Evolutionary conservation across 2,888 invertebrate species (phyloP).

Genomic region (Diaphora mendica): DNA sequence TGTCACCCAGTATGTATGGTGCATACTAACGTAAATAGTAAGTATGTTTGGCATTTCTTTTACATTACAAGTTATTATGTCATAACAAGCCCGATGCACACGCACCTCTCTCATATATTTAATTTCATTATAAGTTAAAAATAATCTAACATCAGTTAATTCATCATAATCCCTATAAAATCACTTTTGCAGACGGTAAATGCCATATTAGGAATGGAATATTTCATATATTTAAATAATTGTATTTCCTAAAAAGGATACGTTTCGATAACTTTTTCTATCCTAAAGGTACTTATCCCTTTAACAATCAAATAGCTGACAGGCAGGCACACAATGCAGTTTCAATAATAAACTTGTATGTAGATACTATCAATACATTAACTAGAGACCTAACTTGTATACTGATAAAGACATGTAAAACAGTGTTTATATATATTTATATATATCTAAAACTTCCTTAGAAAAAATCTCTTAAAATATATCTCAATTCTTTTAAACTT

Average conservation of each 20-base stretch:
- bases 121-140: conserved; percentile 73
- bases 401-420: conserved; percentile 81
- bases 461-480: conserved; percentile 86
- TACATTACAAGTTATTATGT: conserved; percentile 59
- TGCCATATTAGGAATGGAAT: conserved; percentile 85
- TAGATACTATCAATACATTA: conserved; percentile 61
- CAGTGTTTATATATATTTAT: conserved; percentile 75
- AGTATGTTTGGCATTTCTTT: conserved; percentile 77
- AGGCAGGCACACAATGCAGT: conserved; percentile 72
- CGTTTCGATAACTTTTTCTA: conserved; percentile 57
- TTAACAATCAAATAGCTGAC: conserved; percentile 66
- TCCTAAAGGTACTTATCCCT: conserved; percentile 63
- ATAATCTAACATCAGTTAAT: conserved; percentile 75
- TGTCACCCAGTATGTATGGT: conserved; percentile 68
- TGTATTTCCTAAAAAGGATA: conserved; percentile 61
- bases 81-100: conserved; percentile 51
- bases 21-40: conserved; percentile 65
- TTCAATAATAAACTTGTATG: conserved; percentile 62
- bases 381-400: conserved; percentile 75
- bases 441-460: conserved; percentile 71
- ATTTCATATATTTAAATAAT: conserved; percentile 68
- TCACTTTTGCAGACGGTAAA: conserved; percentile 85
- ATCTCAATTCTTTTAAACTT: conserved; percentile 76
- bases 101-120: conserved; percentile 54
- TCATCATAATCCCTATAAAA: conserved; percentile 78